Evolutionary conservation across 2,888 invertebrate species (phyloP).

Genomic region (Caenorhabditis sp.): DNA sequence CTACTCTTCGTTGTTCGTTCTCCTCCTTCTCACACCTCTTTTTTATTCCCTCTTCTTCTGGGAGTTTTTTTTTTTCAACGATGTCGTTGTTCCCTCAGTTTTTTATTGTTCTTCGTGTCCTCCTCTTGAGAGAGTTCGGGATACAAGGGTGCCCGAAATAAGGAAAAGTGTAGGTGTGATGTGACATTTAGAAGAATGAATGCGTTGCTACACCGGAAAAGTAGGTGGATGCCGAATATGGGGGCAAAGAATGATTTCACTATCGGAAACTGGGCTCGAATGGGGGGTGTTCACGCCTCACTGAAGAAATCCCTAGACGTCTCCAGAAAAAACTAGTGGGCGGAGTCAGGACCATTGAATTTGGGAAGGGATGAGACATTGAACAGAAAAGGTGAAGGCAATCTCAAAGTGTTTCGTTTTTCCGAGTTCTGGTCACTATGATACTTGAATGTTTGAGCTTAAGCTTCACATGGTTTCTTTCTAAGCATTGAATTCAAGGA

Average conservation of each 20-base stretch:
- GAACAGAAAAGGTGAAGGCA: no score
- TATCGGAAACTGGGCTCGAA: conserved; percentile 46
- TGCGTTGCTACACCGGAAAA: conserved; percentile 26
- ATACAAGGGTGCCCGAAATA: conserved; percentile 1
- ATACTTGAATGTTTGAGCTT: neutral
- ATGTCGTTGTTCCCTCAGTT: neutral
- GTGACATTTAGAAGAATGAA: conserved; percentile 43
- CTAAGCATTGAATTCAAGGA: conserved; percentile 13
- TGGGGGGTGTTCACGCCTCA: conserved; percentile 54
- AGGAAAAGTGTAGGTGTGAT: conserved; percentile 10
- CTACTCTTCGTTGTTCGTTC: conserved; percentile 37
- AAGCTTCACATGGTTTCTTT: neutral
- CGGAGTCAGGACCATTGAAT: conserved; percentile 10
- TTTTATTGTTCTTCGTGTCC: neutral
- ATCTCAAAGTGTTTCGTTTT: no score
- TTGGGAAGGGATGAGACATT: no score
- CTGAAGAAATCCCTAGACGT: conserved; percentile 23
- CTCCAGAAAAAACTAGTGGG: conserved; percentile 19
- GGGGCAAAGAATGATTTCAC: conserved; percentile 53
- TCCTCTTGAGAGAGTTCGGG: neutral
- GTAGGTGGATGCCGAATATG: conserved; percentile 34
- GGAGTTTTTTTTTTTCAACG: neutral
- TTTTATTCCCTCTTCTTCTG: conserved; percentile 17
- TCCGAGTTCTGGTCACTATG: neutral
- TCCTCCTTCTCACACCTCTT: conserved; percentile 1